phyloP scores from a whole-genome alignment of 2,888 invertebrate species.

The Ptilodon capucinus region DNA sequence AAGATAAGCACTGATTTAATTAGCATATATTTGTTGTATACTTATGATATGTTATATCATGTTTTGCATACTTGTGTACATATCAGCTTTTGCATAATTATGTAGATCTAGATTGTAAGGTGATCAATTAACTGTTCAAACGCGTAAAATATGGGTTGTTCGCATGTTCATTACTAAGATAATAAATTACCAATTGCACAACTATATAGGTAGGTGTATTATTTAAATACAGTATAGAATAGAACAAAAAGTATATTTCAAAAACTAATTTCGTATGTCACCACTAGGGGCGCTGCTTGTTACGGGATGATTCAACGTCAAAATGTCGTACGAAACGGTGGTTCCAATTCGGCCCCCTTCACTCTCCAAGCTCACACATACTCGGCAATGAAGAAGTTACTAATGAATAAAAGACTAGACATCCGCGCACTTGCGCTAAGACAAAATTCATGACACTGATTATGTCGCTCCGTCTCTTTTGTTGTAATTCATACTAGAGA shows the following conservation, averaged over 20 bases:
- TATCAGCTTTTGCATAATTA: not conserved
- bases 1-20: slow-evolving; percentile 19
- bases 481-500: too few species aligned
- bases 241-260: not conserved
- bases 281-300: not conserved
- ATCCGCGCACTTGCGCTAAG: too few species aligned
- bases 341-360: too few species aligned
- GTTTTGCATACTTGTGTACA: not conserved
- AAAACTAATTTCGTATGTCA: not conserved
- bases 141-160: not conserved
- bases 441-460: too few species aligned
- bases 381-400: too few species aligned
- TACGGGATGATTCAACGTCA: too few species aligned
- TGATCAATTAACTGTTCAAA: not conserved
- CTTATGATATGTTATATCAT: slow-evolving; percentile 10
- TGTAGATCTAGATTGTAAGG: not conserved
- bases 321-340: too few species aligned
- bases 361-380: too few species aligned
- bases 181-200: not conserved
- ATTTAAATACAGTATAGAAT: not conserved
- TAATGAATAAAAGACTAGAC: too few species aligned
- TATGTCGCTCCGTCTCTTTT: too few species aligned
- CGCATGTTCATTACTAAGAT: slow-evolving; percentile 6
- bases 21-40: slow-evolving; percentile 20
- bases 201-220: not conserved